Base-by-base conservation (phyloP, 2,113 vertebrate species). In the Clarias magur region DNA sequence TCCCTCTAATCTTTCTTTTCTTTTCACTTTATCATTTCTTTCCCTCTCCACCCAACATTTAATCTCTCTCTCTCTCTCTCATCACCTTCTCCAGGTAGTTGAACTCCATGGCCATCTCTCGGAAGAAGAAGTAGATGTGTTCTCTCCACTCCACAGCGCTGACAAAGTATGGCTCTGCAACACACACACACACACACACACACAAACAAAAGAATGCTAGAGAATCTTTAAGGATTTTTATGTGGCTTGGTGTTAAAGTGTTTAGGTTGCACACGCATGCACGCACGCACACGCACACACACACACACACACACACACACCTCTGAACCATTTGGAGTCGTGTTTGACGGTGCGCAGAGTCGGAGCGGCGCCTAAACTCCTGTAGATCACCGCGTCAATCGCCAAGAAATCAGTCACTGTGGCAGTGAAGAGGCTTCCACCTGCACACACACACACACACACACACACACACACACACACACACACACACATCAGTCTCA, bases 21-120 rank as follows among this genome's bases (percentile, higher is more conserved):
- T 21, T 72, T 10, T 38, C 5, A 7, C 34, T 38, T 34, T 38
- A 9, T 82, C 4, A 1, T 30, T 3, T 63, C 81, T 76, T n/a
- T 97, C 97, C 97, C 98, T 98, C 93, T 98, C 97, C 42, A n/a
- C 10, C 15, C n/a, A 27, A 59, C 1, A 17, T 19, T 59, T 1
- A 15, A 7, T 62, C 60, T 57, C 4, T 27, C 65, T 27, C 15
- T 5, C 67, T 7, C 27, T 17, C 27, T 68, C 13, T 15, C 65
- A 85, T 85, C 56, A 99, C 98, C 97, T 99, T 99, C 93, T 99
- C 98, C 91, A 99, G 93, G 91, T 98, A 99, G 94, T 97, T 99
- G 91, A 98, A 99, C 93, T 99, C 98, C 97, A 99, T 98, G n/a
- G 98, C 98, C 1, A 99, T 98, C 93, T 99, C 98, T 80, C 97